Evolutionary conservation across 2,113 vertebrate species (phyloP).

Genomic region (Sisor rabdophorus): DNA sequence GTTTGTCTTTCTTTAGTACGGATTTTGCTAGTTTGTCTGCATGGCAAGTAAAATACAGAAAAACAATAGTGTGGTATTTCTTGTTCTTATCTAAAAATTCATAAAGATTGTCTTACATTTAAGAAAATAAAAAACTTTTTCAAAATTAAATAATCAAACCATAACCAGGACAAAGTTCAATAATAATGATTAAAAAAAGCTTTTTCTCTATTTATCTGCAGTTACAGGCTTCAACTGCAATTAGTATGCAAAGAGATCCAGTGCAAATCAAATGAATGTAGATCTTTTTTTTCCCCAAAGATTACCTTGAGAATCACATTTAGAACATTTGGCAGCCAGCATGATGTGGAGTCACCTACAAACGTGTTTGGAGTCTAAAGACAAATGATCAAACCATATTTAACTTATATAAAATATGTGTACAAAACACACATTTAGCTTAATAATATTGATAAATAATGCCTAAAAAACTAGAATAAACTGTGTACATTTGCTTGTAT

Average conservation of each 20-base stretch:
- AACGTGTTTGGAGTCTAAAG: neutral
- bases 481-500: neutral
- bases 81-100: neutral
- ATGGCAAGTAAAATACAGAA: neutral
- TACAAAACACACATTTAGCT: neutral
- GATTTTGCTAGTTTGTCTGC: neutral
- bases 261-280: neutral
- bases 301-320: neutral
- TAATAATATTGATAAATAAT: neutral
- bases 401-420: neutral
- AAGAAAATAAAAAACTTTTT: neutral
- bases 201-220: neutral
- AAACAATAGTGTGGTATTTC: neutral
- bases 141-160: neutral
- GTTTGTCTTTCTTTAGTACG: conserved; percentile 9
- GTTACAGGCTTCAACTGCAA: neutral
- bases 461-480: neutral
- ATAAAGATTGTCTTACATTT: too few species aligned
- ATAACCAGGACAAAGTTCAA: neutral
- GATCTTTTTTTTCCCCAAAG: neutral
- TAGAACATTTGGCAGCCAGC: neutral
- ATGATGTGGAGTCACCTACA: conserved; percentile 2
- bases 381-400: neutral
- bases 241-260: neutral
- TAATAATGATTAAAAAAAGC: neutral